A percentile compares a stretch with the other conserved stretches of the same genome.
phyloP scores from a whole-genome alignment of 1,140 invertebrate genomes.

The Pseudomyrmex gracilis region DNA sequence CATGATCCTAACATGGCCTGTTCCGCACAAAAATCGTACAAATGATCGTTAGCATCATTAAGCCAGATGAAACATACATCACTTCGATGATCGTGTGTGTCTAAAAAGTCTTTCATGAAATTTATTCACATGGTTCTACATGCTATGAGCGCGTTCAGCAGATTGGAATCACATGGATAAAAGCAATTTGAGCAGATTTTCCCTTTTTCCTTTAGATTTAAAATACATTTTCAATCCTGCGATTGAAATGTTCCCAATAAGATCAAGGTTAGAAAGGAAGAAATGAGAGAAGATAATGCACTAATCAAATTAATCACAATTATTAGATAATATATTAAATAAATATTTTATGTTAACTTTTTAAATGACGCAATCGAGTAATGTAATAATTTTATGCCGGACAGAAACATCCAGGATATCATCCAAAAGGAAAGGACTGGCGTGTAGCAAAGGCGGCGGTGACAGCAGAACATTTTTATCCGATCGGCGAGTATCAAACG shows the following conservation, averaged over 20 bases:
- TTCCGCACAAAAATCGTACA: conserved; percentile 49
- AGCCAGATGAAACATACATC: conserved; percentile 38
- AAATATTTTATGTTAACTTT: too few species aligned
- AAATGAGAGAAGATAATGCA: neutral
- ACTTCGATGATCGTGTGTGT: conserved; percentile 16
- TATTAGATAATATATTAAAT: neutral
- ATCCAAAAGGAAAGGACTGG: conserved; percentile 85
- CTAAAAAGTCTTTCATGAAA: conserved; percentile 58
- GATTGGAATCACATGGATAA: conserved; percentile 27
- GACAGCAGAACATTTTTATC: conserved; percentile 81
- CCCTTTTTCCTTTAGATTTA: neutral
- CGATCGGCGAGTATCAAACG: conserved; percentile 77
- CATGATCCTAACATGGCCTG: conserved; percentile 67
- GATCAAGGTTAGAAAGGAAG: conserved; percentile 6
- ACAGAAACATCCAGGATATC: conserved; percentile 86
- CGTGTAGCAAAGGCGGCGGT: conserved; percentile 84
- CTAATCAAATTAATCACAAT: neutral
- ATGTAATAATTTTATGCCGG: too few species aligned
- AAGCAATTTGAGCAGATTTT: neutral
- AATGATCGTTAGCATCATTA: conserved; percentile 66
- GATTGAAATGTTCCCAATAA: conserved; percentile 25
- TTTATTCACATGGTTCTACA: conserved; percentile 58
- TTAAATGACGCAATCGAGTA: neutral
- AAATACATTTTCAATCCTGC: conserved; percentile 1
- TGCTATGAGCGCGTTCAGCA: conserved; percentile 60